Evolutionary conservation across 2,113 vertebrate genomes (phyloP).

Genomic region (Dryoscopus gambensis): DNA sequence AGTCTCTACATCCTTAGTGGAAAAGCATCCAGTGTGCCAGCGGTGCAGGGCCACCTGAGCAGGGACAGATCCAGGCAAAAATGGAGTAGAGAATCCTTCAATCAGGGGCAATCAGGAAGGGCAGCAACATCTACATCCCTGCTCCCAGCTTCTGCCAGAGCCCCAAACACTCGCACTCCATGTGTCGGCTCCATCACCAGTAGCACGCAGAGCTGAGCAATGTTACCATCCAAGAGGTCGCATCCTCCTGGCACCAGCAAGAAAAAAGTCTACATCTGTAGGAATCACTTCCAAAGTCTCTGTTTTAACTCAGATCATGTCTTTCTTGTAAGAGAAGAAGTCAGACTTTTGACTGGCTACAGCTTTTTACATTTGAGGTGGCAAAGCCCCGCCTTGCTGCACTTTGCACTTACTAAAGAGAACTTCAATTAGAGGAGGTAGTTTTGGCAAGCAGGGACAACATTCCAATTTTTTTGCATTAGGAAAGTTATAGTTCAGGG

Average conservation of each 20-base stretch:
- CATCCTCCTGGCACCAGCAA: not conserved
- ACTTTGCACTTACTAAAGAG: not conserved
- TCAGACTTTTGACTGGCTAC: not conserved
- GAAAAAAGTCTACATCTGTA: not conserved
- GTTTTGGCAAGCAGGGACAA: not conserved
- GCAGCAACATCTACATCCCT: not conserved
- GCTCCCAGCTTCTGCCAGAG: not conserved
- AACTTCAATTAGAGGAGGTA: not conserved
- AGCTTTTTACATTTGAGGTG: not conserved
- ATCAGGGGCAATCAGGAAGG: not conserved
- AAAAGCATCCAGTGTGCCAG: not conserved
- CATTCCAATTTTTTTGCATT: not conserved
- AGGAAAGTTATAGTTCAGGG: not conserved
- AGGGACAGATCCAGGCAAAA: not conserved
- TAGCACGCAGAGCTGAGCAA: not conserved
- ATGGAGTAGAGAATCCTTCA: not conserved
- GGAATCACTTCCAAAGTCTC: not conserved
- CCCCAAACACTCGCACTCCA: not conserved
- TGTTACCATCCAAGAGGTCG: rapidly evolving
- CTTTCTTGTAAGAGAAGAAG: not conserved
- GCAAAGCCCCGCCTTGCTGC: not conserved
- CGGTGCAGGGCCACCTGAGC: not conserved
- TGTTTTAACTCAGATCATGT: not conserved
- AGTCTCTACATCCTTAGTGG: not conserved
- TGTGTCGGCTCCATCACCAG: not conserved